These are phyloP conservation scores for Pelmatolapia mariae DNA, from an alignment of 2,113 vertebrate species.

Conservation along the genomic window DNA sequence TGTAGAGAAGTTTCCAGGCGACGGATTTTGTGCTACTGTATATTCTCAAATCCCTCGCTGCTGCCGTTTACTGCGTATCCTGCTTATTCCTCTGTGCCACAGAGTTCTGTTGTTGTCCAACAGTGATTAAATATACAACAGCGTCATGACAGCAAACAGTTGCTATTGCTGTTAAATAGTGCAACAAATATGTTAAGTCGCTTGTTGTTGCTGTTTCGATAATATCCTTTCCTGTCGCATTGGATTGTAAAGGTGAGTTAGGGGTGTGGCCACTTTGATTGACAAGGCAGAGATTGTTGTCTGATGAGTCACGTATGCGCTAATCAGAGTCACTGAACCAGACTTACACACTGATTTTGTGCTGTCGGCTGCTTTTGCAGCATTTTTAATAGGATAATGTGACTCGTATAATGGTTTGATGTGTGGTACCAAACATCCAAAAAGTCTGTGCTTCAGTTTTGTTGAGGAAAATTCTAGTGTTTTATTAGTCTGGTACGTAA, in stretches of 20 bases:
- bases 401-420: neutral
- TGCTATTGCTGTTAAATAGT: neutral
- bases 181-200: neutral
- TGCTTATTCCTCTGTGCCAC: neutral
- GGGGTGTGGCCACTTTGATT: neutral
- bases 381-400: neutral
- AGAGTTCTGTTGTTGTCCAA: neutral
- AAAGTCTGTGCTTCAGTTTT: neutral
- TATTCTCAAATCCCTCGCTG: neutral
- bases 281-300: neutral
- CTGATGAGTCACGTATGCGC: neutral
- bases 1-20: neutral
- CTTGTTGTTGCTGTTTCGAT: neutral
- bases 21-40: neutral
- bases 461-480: neutral
- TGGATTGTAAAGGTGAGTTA: neutral
- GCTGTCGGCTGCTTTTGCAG: neutral
- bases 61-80: neutral
- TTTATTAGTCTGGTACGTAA: neutral
- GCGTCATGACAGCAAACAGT: neutral
- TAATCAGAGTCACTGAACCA: neutral
- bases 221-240: neutral
- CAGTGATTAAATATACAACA: neutral
- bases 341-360: neutral
- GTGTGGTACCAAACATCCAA: neutral